These are phyloP conservation scores for Sciurus vulgaris DNA, from an alignment of 2,797 vertebrate species.

Conservation along the genomic window DNA sequence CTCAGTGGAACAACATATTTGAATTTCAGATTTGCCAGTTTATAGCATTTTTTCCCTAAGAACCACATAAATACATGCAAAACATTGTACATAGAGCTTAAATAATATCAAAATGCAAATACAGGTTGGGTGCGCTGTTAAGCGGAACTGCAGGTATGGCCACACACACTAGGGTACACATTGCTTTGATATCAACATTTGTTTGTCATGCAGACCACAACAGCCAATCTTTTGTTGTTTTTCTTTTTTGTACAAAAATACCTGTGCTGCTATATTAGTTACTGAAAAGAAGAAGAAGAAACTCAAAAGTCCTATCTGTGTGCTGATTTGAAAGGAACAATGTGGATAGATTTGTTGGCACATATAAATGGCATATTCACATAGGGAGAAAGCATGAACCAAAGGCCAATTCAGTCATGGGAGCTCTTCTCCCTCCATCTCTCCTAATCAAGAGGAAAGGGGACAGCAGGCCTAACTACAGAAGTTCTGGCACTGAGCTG, in stretches of 20 bases:
- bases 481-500: conserved; percentile 40
- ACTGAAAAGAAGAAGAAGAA: conserved; percentile 84
- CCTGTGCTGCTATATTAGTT: conserved; percentile 94
- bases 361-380: conserved; percentile 76
- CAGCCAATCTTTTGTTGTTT: conserved; percentile 88
- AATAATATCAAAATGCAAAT: conserved; percentile 90
- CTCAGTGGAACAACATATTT: conserved; percentile 64
- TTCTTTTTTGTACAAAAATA: conserved; percentile 96
- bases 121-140: conserved; percentile 87
- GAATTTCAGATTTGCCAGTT: conserved; percentile 82
- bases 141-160: conserved; percentile 87
- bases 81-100: conserved; percentile 90
- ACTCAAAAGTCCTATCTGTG: conserved; percentile 80
- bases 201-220: conserved; percentile 97
- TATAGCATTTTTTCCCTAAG: conserved; percentile 79
- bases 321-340: conserved; percentile 85
- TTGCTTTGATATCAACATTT: conserved; percentile 93
- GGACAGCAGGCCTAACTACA: background rate
- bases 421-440: conserved; percentile 23
- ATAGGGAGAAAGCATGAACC: conserved; percentile 81
- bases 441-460: conserved; percentile 41
- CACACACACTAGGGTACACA: conserved; percentile 93
- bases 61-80: conserved; percentile 91
- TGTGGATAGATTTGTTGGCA: conserved; percentile 74
- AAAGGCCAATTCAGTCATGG: conserved; percentile 81